A percentile compares a stretch with the other conserved stretches of the same genome.
Conservation (phyloP, 2,797 vertebrate genomes). For the Phoxinus dragarum region DNA sequence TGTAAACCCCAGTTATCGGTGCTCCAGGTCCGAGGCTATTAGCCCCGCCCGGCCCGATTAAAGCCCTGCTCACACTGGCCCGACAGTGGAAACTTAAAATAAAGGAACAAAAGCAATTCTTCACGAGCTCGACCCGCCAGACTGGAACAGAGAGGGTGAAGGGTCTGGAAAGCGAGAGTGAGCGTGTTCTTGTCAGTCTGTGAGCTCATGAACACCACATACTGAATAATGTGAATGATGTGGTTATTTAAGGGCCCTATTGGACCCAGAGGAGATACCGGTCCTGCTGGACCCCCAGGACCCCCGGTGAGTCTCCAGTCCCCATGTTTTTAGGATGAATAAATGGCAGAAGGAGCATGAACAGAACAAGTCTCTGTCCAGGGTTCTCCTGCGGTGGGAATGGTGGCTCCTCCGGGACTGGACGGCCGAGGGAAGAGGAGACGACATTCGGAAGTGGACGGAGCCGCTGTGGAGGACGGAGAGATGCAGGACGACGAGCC, state of each 20-base stretch:
- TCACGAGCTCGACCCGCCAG: neutral
- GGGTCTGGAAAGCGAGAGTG: neutral
- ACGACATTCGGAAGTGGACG: conserved; percentile 80
- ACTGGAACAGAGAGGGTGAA: neutral
- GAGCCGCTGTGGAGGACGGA: conserved; percentile 68
- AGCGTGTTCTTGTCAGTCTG: neutral
- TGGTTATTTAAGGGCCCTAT: conserved; percentile 84
- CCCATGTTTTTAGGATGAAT: neutral
- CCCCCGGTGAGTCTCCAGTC: conserved; percentile 84
- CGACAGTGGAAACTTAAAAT: neutral
- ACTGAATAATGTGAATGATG: conserved; percentile 13
- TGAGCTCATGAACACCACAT: neutral
- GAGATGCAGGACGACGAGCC: conserved; percentile 74
- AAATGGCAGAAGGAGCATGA: too few species aligned
- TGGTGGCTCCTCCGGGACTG: conserved; percentile 82
- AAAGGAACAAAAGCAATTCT: neutral
- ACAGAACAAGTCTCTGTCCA: conserved; percentile 59
- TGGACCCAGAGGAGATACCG: conserved; percentile 90
- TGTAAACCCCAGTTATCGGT: too few species aligned
- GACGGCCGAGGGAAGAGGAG: conserved; percentile 80
- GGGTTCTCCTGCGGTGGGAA: conserved; percentile 86
- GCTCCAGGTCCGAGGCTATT: too few species aligned
- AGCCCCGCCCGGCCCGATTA: too few species aligned
- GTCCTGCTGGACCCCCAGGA: conserved; percentile 89
- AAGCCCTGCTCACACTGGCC: too few species aligned